Percentiles rank a stretch among this genome's conserved stretches.
Evolutionary conservation across 2,888 invertebrate genomes (phyloP).

Genomic region (Hecatera dysodea): DNA sequence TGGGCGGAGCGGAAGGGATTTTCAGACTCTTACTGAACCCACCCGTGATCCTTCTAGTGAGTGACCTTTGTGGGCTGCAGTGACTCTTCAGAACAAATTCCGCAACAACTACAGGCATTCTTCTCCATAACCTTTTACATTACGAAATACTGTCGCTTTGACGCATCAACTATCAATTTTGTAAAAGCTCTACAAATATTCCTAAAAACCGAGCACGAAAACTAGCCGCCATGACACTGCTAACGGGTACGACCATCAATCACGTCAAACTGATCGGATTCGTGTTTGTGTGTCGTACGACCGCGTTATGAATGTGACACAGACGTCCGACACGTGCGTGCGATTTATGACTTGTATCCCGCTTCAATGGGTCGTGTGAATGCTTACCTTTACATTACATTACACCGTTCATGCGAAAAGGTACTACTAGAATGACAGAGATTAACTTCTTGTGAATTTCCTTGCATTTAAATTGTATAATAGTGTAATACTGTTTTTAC

Average conservation of each 20-base stretch:
- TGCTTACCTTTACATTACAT: conserved; percentile 3
- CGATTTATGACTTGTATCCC: conserved; percentile 43
- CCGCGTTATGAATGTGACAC: conserved; percentile 31
- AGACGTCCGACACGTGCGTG: background rate
- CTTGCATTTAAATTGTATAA: too few species aligned
- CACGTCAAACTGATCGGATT: conserved; percentile 41
- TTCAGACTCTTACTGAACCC: too few species aligned
- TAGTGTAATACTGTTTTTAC: too few species aligned
- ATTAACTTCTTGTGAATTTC: background rate
- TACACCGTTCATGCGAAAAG: background rate
- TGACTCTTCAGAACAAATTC: too few species aligned
- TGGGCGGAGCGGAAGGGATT: too few species aligned
- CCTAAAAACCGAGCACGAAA: background rate
- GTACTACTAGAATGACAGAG: background rate
- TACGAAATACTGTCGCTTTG: background rate
- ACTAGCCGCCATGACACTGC: conserved; percentile 20
- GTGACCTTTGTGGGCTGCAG: too few species aligned
- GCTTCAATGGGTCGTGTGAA: conserved; percentile 23
- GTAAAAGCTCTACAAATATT: background rate
- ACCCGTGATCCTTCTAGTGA: too few species aligned
- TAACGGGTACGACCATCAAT: conserved; percentile 41
- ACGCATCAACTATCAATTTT: background rate
- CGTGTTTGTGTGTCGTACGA: conserved; percentile 32
- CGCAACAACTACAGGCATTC: too few species aligned
- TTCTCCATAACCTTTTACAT: too few species aligned